Evolutionary conservation across 2,113 vertebrate genomes (phyloP), one percentile per base, ranked within the genome.

Genomic region (Zosterops lateralis): DNA sequence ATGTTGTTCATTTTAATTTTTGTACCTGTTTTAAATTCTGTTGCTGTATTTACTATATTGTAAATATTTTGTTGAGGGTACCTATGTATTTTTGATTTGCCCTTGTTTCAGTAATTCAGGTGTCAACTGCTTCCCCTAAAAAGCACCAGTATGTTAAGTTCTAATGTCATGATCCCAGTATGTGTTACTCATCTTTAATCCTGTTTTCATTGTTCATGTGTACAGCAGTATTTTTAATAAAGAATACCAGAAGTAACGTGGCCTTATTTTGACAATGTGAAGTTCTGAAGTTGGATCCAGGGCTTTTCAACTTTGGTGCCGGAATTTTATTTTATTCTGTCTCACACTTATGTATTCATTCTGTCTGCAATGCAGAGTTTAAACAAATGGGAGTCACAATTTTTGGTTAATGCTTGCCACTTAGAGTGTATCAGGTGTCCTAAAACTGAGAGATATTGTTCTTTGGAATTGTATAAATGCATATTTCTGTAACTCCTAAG

Each of bases 171-270:
- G 96, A 96, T 97, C 97, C 97, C 97, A 93, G 65, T 97, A 95
- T 97, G 97, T 97, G 97, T 97, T 98, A 97, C 92, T 97, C 97
- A 97, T 97, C 96, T 97, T 98, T 97, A 97, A 97, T 96, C 96
- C 95, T 97, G 93, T 98, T 98, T 98, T 98, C 97, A 97, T 98
- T 99, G 98, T 99, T 98, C 99, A 98, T 98, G 98, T 99, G 99
- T 99, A 99, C 99, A 99, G 99, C 99, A 99, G 98, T 99, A 99
- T 99, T 99, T 98, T 99, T 99, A 99, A 99, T 99, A 99, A 99
- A 99, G 99, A 99, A 99, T 99, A 99, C 97, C 98, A 98, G 98
- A 99, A 98, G 96, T 96, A 97, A 93, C 0, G 15, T 90, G 68
- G 93, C 75, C 73, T 81, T 88, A 75, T 86, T 90, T 96, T 96